Conservation (phyloP, 2,888 invertebrate genomes). For the Agonopterix subpropinquella region DNA sequence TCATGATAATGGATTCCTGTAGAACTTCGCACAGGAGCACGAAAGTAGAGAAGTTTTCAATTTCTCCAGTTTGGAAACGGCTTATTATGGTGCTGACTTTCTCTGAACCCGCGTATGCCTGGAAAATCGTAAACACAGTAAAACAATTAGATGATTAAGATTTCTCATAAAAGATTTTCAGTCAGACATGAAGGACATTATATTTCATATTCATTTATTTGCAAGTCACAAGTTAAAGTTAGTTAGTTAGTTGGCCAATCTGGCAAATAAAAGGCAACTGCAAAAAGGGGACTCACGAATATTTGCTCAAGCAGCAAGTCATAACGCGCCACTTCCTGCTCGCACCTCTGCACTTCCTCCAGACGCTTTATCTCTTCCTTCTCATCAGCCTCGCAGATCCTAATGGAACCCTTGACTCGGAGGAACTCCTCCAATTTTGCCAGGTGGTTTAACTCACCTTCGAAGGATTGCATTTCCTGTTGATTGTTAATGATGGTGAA, state of each 20-base stretch:
- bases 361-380: conserved; percentile 82
- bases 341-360: conserved; percentile 79
- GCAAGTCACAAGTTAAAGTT: no score
- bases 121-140: neutral
- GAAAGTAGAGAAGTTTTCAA: conserved; percentile 59
- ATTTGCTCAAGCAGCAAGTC: conserved; percentile 84
- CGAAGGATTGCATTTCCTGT: conserved; percentile 90
- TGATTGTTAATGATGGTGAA: no score
- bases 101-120: conserved; percentile 48
- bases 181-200: no score
- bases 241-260: no score
- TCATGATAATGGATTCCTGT: conserved; percentile 54
- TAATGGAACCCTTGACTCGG: conserved; percentile 86
- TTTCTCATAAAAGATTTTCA: no score
- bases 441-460: conserved; percentile 89
- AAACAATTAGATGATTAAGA: no score
- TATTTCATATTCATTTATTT: no score
- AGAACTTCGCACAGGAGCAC: conserved; percentile 55
- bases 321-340: conserved; percentile 82
- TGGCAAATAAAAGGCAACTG: neutral
- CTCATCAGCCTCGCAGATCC: conserved; percentile 84
- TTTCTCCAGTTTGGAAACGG: conserved; percentile 44
- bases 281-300: conserved; percentile 61
- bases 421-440: conserved; percentile 89
- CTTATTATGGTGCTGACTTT: conserved; percentile 36